A percentile compares a stretch with the other conserved stretches of the same genome.
Conservation (phyloP, 2,888 invertebrate genomes). For the Zygaena filipendulae region DNA sequence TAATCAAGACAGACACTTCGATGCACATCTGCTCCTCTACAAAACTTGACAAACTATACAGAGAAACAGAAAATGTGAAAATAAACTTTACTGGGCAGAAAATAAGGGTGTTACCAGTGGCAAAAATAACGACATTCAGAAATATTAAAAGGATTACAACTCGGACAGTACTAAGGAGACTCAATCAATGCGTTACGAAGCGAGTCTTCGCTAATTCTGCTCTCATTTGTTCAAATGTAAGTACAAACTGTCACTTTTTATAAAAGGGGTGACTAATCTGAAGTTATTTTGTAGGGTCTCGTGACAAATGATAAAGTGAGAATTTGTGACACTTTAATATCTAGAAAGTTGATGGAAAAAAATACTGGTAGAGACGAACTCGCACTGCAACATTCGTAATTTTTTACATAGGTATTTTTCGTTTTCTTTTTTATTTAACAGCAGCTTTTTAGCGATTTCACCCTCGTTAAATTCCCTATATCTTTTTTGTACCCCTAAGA, state of each 20-base stretch:
- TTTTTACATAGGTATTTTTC: no score
- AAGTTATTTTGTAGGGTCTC: slow-evolving; percentile 25
- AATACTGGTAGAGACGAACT: slow-evolving; percentile 6
- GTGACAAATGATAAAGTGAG: slow-evolving; percentile 35
- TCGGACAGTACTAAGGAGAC: slow-evolving; percentile 24
- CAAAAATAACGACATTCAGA: slow-evolving; percentile 5
- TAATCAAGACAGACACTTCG: slow-evolving; percentile 55
- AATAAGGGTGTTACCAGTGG: slow-evolving; percentile 16
- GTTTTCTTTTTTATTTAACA: no score
- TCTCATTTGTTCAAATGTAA: slow-evolving; percentile 24
- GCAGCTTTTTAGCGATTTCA: no score
- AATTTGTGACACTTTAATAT: slow-evolving; percentile 33
- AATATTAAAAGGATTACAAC: slow-evolving; percentile 36
- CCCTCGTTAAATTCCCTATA: no score
- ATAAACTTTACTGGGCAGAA: no score
- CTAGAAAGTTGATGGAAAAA: slow-evolving; percentile 20
- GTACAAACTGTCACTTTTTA: slow-evolving; percentile 20
- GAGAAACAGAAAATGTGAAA: slow-evolving; percentile 1
- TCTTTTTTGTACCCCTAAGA: no score
- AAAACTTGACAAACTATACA: slow-evolving; percentile 19
- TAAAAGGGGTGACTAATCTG: slow-evolving; percentile 37
- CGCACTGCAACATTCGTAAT: no score
- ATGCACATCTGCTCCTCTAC: slow-evolving; percentile 49
- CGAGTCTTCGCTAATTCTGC: slow-evolving; percentile 23
- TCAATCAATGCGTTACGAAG: slow-evolving; percentile 19